Conservation (phyloP, 2,797 vertebrate genomes). For the Balearica regulorum region DNA sequence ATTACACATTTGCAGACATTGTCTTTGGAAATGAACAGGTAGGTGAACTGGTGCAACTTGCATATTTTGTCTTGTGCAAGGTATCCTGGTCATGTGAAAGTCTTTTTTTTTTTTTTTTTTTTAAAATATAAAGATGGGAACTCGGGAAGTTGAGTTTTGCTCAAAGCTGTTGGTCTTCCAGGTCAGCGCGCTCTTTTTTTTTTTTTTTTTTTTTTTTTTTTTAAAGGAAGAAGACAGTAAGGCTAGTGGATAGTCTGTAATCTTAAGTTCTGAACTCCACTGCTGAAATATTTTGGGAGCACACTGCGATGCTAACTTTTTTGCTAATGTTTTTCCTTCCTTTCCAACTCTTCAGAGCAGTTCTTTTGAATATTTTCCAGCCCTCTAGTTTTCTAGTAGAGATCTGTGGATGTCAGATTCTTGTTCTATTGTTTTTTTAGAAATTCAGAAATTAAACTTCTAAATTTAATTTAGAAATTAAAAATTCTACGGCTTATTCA, state of each 20-base stretch:
- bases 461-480: neutral
- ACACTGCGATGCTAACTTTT: neutral
- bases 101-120: neutral
- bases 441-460: too few relatives aligned
- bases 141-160: neutral
- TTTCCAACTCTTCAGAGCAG: neutral
- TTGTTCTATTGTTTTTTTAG: neutral
- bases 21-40: conserved; percentile 94
- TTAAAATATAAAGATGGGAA: neutral
- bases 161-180: neutral
- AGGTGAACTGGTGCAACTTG: neutral
- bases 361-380: neutral
- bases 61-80: neutral
- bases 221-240: too few relatives aligned
- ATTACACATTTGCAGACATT: conserved; percentile 91
- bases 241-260: neutral
- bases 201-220: too few relatives aligned
- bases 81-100: neutral
- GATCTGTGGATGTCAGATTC: neutral
- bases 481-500: neutral
- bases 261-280: neutral
- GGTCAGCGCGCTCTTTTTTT: neutral
- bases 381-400: neutral
- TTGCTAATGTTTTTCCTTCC: neutral
- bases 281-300: neutral